Evolutionary conservation across 1,140 invertebrate genomes (phyloP), one percentile per base, ranked within the genome.

Genomic region (Drosophila quadrilineata): DNA sequence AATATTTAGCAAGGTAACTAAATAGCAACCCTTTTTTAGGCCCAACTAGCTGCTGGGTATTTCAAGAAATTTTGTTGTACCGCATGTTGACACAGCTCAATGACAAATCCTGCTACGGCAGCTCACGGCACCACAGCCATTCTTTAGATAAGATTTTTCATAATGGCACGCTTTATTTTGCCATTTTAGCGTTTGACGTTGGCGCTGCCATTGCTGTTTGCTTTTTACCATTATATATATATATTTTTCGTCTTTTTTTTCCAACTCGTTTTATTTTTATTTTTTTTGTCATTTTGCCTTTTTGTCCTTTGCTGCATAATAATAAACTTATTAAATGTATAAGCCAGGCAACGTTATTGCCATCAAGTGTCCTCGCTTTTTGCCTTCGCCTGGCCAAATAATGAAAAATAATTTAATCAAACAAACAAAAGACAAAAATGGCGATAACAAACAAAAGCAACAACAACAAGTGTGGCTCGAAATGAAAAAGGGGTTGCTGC

Each of bases 371-470:
- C 14, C 24, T 50, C 28, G 46, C 49, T 57, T 10, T 1, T 22
- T 24, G 19, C 22, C 12, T 28, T 17, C 33, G 6, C 21, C 19
- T 24, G 26, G 74, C 45, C 74, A 85, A 84, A 85, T 85, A 85
- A 85, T 79, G 79, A 85, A 85, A 85, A 85, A 76, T 85, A 86
- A 85, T 85, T 85, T 85, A 85, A 85, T 85, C 79, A 85, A 86
- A 80, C 66, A 76, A 79, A 85, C 79, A 85, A 85, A 85, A 50
- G 63, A 50, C 66, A 28, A 24, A 49, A 57, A 28, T 36, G 26
- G 28, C 48, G 36, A 52, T 54, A 65, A 65, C 45, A 65, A 57
- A 57, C 24, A 24, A 6, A 3, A 24, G 24, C 24, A 24, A 6
- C 24, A 24, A 6, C 24, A 24, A 6, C 24, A 24, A 6, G 3